Base-by-base conservation (phyloP, 1,140 invertebrate genomes). In the Dendrolimus kikuchii region DNA sequence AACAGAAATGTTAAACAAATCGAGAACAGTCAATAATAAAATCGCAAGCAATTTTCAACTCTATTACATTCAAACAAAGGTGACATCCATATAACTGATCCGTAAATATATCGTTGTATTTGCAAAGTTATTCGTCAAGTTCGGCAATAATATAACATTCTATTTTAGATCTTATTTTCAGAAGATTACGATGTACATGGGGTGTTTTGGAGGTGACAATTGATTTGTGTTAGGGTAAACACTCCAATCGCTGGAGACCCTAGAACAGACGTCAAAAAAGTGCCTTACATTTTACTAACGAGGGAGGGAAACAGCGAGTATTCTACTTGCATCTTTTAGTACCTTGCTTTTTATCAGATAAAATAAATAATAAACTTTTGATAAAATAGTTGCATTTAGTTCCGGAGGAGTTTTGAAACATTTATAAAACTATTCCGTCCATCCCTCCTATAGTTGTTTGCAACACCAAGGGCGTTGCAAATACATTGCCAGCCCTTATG, bases 181-280 rank as follows among this genome's bases (percentile, higher is more conserved):
- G 41, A 46, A 48, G 41, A 57, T 56, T 79, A 76, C 53, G 61
- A 55, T 55, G 51, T 53, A 59, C 40, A 57, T 7, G 38, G 47
- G 64, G 53, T 62, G 61, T 64, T 65, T 57, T 54, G 45, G 36
- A 53, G 46, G 51, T 65, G 62, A n/a, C 55, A 41, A 58, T 59
- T 51, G 66, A 56, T 51, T 54, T 65, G 61, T 62, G 59, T 39
- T 46, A 46, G 51, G 40, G 63, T 60, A 59, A 61, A 60, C 63
- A 71, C 70, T 77, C 62, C 69, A 76, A 71, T 66, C 62, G 46
- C 73, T 65, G 55, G 73, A 73, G 67, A 76, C 64, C 53, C 74
- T 75, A 78, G 59, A 70, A 69, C 68, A 82, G 75, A 80, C 75
- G 77, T 78, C 69, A 81, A 82, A 79, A 80, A 82, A 75, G 70